Base-by-base conservation (phyloP, 2,888 invertebrate genomes). In the Lasius platythorax region DNA sequence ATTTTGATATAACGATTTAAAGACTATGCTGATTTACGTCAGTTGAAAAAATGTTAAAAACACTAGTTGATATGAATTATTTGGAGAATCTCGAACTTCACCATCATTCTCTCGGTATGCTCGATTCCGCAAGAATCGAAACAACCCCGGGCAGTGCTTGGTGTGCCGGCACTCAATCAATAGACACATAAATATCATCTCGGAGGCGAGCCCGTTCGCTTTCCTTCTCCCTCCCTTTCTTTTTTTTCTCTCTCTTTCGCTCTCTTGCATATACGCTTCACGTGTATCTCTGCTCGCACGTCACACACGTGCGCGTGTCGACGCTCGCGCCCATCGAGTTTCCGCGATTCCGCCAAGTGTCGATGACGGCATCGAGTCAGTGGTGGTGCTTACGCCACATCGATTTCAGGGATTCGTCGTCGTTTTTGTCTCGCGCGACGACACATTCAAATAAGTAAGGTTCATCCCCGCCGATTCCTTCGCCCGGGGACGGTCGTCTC, bases 361-460 rank as follows among this genome's bases (percentile, higher is more conserved):
- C 79, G 86, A 82, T 86, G 86, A 73, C 82, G 74, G 66, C 23
- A 56, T 82, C 70, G 82, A 84, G 87, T 74, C 74, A 78, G 70
- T 63, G 82, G 67, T 81, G 82, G 58, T 76, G 81, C 63, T 18
- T 61, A 84, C 84, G 87, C 87, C 91, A 91, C 93, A 94, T 94
- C 93, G 94, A 94, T 94, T 94, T 90, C 91, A 90, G 87, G 90
- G 90, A 92, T 92, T 93, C 91, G 86, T 87, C 88, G 89, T 89
- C 91, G 91, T 93, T 94, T 93, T 93, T 93, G 93, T 93, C 93
- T 92, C 93, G 93, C 88, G 92, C 94, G 92, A 92, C 94, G 94
- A 93, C 94, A 94, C 94, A 94, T 94, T 94, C 94, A 94, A 94
- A 94, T 94, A 94, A 94, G 94, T 94, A 94, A 93, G 92, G 89